phyloP scores from a whole-genome alignment of 2,797 vertebrate genomes.

The Sparidentex hasta region DNA sequence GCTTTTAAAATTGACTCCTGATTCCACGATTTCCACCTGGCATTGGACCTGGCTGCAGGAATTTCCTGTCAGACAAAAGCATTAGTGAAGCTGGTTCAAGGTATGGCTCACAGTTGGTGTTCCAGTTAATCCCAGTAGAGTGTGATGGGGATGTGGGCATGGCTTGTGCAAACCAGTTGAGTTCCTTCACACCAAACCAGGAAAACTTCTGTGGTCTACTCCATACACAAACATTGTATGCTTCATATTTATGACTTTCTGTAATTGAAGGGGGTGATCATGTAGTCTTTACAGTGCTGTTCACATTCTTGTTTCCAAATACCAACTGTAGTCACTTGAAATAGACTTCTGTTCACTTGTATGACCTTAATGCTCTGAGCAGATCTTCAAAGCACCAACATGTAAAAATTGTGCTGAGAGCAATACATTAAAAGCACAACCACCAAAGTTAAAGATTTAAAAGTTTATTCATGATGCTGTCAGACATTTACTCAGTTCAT shows the following conservation, averaged over 20 bases:
- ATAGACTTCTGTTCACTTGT: background rate
- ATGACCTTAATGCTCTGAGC: background rate
- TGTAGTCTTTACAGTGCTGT: no score
- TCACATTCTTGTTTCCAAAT: background rate
- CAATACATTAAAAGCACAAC: background rate
- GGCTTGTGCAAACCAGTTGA: no score
- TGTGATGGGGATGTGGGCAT: background rate
- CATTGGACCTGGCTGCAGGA: background rate
- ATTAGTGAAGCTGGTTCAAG: background rate
- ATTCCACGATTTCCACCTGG: background rate
- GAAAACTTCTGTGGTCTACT: background rate
- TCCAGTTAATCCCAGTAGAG: background rate
- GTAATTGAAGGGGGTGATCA: background rate
- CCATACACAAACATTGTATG: background rate
- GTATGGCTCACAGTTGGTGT: background rate
- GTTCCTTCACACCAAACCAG: background rate
- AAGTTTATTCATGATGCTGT: constrained; percentile 74
- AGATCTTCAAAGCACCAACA: background rate
- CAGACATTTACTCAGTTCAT: constrained; percentile 53
- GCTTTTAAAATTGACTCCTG: background rate
- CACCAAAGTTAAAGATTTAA: constrained; percentile 34
- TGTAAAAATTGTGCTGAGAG: background rate
- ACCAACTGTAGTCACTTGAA: background rate
- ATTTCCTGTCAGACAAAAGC: background rate
- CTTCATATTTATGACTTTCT: background rate